Percentiles rank a stretch among this genome's conserved stretches.
phyloP scores from a whole-genome alignment of 2,113 vertebrate genomes.

The Ploceus nigricollis region DNA sequence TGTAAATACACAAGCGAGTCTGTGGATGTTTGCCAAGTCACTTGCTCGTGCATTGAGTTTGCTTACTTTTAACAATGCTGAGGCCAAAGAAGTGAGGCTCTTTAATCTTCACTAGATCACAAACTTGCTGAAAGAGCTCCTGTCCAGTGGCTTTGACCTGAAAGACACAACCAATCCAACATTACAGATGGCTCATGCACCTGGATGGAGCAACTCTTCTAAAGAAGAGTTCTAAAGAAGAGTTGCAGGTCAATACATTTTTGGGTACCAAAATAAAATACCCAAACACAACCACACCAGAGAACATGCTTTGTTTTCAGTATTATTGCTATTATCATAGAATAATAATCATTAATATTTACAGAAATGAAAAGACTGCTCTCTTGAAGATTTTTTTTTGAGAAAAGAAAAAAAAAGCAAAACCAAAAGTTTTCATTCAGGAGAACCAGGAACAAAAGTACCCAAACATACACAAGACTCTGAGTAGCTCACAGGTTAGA shows the following conservation, averaged over 20 bases:
- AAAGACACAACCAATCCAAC: conserved; percentile 10
- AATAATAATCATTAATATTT: neutral
- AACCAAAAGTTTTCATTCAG: neutral
- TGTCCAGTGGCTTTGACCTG: conserved; percentile 86
- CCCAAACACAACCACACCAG: neutral
- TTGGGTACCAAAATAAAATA: neutral
- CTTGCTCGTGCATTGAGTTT: neutral
- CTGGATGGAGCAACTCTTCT: neutral
- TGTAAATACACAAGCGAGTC: conserved; percentile 33
- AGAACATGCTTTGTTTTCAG: neutral
- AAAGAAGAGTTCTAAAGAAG: neutral
- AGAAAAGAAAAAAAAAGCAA: neutral
- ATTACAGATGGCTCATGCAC: conserved; percentile 4
- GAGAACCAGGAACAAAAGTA: neutral
- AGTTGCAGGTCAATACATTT: neutral
- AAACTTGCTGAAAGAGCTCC: conserved; percentile 82
- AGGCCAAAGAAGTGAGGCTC: conserved; percentile 89
- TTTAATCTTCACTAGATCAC: conserved; percentile 78
- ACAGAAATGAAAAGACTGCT: neutral
- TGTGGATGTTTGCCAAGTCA: conserved; percentile 39
- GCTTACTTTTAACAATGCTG: conserved; percentile 86
- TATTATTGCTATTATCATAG: neutral
- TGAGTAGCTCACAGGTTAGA: neutral
- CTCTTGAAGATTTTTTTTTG: neutral
- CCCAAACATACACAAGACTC: neutral